Conservation (phyloP, 2,113 vertebrate genomes). For the Caloenas nicobarica region DNA sequence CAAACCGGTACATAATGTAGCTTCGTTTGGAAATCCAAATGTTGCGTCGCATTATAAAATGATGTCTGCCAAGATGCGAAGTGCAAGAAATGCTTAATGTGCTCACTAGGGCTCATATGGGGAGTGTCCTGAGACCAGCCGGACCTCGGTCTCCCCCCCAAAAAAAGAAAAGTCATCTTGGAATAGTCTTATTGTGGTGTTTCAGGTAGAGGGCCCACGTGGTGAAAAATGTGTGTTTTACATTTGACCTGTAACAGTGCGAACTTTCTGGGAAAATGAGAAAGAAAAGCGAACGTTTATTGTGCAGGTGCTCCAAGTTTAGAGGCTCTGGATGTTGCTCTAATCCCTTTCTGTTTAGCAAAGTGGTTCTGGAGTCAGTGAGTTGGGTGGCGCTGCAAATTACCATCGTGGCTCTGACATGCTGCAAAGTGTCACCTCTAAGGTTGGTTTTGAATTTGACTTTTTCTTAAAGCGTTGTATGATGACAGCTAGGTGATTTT, state of each 20-base stretch:
- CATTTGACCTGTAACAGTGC: not conserved
- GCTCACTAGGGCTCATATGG: not conserved
- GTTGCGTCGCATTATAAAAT: accelerated
- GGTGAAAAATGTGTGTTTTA: not conserved
- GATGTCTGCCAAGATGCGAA: not conserved
- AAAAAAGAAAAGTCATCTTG: not conserved
- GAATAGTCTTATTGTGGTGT: not conserved
- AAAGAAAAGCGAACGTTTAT: not conserved
- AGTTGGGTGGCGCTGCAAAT: not conserved
- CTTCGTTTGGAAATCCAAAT: not conserved
- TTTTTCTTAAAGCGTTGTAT: not conserved
- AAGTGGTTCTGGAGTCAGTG: not conserved
- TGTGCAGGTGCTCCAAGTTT: not conserved
- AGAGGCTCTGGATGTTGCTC: not conserved
- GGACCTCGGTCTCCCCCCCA: no score
- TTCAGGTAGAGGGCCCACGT: not conserved
- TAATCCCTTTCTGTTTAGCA: not conserved
- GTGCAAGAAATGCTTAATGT: not conserved
- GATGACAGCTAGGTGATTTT: not conserved
- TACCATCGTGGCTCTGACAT: not conserved
- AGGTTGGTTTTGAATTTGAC: not conserved
- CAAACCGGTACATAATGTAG: accelerated
- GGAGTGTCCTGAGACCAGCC: no score
- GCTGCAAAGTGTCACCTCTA: not conserved
- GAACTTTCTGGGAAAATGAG: not conserved